phyloP scores from a whole-genome alignment of 2,888 invertebrate species.

The Neoascia interrupta region DNA sequence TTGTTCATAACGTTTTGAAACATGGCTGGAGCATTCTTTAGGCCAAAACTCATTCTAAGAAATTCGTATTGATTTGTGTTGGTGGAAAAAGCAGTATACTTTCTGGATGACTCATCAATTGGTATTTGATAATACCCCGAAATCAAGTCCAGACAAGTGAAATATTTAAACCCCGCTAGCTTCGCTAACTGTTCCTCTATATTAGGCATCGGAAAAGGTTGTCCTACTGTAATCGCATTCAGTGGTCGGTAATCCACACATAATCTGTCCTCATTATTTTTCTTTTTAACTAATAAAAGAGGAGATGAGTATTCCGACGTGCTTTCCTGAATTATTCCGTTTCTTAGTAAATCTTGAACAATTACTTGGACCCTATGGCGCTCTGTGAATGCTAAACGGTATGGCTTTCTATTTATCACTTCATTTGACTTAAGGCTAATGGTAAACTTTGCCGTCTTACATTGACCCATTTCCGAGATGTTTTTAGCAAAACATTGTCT shows the following conservation, averaged over 20 bases:
- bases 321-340: slow-evolving; percentile 25
- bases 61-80: slow-evolving; percentile 16
- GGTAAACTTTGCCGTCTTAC: background rate
- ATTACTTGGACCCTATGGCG: slow-evolving; percentile 14
- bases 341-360: slow-evolving; percentile 15
- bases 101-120: slow-evolving; percentile 4
- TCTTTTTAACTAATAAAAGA: slow-evolving; percentile 18
- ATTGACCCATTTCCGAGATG: background rate
- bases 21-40: slow-evolving; percentile 16
- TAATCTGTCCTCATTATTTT: slow-evolving; percentile 14
- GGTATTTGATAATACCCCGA: slow-evolving; percentile 27
- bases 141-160: slow-evolving; percentile 20
- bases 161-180: slow-evolving; percentile 12
- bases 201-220: slow-evolving; percentile 22
- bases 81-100: slow-evolving; percentile 18
- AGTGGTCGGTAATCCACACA: slow-evolving; percentile 14
- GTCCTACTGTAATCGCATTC: slow-evolving; percentile 9
- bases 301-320: slow-evolving; percentile 24
- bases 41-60: slow-evolving; percentile 16
- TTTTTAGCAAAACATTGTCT: slow-evolving; percentile 22
- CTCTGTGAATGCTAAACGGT: slow-evolving; percentile 22
- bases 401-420: slow-evolving; percentile 21
- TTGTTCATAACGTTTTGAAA: slow-evolving; percentile 23
- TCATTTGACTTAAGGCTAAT: slow-evolving; percentile 8
- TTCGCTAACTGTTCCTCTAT: slow-evolving; percentile 19